Percentiles rank a stretch among this genome's conserved stretches.
These are phyloP conservation scores for Hippocampus barbouri DNA, from an alignment of 2,113 vertebrate genomes.

Conservation along the genomic window DNA sequence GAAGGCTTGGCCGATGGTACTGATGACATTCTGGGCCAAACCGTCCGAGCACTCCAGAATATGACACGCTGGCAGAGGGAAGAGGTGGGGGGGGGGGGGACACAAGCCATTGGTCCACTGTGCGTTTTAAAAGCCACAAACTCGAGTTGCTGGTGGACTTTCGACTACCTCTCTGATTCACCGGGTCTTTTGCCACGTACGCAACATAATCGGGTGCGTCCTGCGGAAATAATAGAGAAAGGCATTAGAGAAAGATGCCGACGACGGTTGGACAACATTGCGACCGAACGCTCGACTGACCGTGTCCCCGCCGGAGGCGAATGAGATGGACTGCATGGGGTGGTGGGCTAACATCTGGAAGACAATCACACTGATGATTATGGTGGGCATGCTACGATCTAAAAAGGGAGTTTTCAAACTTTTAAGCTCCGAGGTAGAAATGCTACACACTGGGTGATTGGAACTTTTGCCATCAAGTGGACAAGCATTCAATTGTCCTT, in stretches of 20 bases:
- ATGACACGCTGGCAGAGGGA: conserved; percentile 80
- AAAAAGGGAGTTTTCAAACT: no score
- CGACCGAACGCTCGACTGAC: conserved; percentile 52
- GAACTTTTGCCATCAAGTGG: no score
- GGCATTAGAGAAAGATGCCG: conserved; percentile 4
- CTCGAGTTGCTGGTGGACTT: background rate
- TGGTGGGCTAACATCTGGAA: conserved; percentile 84
- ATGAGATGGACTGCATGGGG: conserved; percentile 86
- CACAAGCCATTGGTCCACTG: background rate
- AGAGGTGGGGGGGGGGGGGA: background rate
- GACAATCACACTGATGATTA: background rate
- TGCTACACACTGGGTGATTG: no score
- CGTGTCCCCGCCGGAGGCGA: conserved; percentile 84
- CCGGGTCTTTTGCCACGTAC: conserved; percentile 78
- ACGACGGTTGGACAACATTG: background rate
- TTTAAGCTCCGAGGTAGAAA: no score
- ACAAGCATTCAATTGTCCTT: no score
- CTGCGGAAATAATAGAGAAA: conserved; percentile 62
- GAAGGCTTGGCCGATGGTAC: conserved; percentile 94
- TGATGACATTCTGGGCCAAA: conserved; percentile 91
- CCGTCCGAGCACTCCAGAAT: conserved; percentile 95
- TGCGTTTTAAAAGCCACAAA: background rate
- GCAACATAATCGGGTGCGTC: conserved; percentile 83
- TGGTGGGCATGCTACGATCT: no score
- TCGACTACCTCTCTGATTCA: conserved; percentile 75